These are phyloP conservation scores for Echinometra lucunter DNA, from an alignment of 53 echinoderm and acorn worm species.

Conservation along the genomic window DNA sequence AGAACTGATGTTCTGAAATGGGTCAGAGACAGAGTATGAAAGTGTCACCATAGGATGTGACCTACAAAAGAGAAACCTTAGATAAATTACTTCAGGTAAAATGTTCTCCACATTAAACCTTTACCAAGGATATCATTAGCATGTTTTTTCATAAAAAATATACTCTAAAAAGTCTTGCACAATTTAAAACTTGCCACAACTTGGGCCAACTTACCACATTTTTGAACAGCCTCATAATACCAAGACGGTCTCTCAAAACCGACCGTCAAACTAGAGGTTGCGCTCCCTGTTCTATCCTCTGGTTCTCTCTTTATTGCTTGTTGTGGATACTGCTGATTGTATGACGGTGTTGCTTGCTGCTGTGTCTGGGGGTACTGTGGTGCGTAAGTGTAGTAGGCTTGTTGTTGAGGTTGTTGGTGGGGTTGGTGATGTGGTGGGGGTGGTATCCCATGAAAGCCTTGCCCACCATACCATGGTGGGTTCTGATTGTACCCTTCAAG, in stretches of 20 bases:
- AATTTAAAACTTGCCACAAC: neutral
- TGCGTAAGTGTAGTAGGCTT: neutral
- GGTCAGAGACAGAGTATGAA: too few species aligned
- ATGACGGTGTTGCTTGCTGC: conserved; percentile 17
- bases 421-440: neutral
- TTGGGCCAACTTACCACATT: neutral
- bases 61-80: too few species aligned
- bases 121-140: neutral
- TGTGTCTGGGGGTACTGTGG: neutral
- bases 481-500: neutral
- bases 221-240: conserved; percentile 47
- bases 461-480: neutral
- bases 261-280: neutral
- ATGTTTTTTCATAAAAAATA: neutral
- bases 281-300: neutral
- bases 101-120: neutral
- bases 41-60: too few species aligned
- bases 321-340: conserved; percentile 15
- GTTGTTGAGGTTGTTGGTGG: conserved; percentile 8
- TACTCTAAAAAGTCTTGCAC: neutral
- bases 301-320: neutral
- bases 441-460: conserved; percentile 8
- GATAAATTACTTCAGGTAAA: too few species aligned
- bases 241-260: conserved; percentile 1
- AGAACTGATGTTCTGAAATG: too few species aligned